Conservation (phyloP, 2,797 vertebrate genomes). For the Coendou prehensilis region DNA sequence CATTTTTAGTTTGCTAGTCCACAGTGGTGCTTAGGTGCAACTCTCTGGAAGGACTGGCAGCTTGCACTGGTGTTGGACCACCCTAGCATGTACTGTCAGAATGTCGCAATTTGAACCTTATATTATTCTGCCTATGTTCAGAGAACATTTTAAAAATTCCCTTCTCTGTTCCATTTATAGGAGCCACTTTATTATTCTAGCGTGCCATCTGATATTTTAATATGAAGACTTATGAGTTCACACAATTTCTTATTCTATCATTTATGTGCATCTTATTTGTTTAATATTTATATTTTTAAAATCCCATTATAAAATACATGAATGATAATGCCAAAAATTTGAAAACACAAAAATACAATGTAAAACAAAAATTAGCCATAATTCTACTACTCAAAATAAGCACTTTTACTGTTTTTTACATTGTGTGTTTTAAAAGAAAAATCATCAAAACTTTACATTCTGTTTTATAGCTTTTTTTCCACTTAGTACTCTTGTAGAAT, state of each 20-base stretch:
- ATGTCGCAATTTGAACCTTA: not conserved
- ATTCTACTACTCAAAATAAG: slow-evolving; percentile 5
- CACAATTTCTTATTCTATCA: slow-evolving; percentile 15
- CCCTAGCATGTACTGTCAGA: not conserved
- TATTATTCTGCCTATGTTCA: not conserved
- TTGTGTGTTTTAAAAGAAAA: slow-evolving; percentile 39
- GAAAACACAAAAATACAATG: not conserved
- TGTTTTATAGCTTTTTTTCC: slow-evolving; percentile 11
- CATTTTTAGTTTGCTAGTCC: slow-evolving; percentile 9
- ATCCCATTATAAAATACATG: slow-evolving; percentile 33
- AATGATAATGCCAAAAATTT: slow-evolving; percentile 46
- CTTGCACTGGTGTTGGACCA: not conserved
- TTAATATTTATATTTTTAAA: slow-evolving; percentile 33
- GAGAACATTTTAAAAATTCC: not conserved
- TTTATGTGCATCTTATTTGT: not conserved
- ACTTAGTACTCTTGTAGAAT: slow-evolving; percentile 2
- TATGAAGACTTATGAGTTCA: not conserved
- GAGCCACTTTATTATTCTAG: slow-evolving; percentile 1
- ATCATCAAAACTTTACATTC: not conserved
- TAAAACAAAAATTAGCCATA: slow-evolving; percentile 36
- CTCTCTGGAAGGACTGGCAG: not conserved
- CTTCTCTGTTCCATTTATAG: not conserved
- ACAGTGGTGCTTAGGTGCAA: not conserved
- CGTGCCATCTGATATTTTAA: not conserved
- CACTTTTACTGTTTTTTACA: slow-evolving; percentile 39